These are phyloP conservation scores for Myrmophylax atrothorax DNA, from an alignment of 2,113 vertebrate genomes.

Conservation along the genomic window DNA sequence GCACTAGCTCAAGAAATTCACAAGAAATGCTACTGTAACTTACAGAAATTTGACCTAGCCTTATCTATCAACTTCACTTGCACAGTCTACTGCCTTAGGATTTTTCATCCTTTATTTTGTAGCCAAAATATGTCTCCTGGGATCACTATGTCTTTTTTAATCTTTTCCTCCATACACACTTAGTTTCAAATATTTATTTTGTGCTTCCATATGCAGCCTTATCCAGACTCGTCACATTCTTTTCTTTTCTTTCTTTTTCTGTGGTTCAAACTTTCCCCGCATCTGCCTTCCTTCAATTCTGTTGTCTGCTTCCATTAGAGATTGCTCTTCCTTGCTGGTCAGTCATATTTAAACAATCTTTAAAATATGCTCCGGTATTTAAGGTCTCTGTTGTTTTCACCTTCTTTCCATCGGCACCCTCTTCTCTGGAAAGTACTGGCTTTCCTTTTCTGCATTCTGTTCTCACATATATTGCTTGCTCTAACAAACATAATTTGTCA, in stretches of 20 bases:
- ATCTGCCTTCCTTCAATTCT: neutral
- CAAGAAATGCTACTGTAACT: neutral
- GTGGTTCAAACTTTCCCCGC: neutral
- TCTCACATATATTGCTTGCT: neutral
- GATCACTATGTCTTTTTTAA: neutral
- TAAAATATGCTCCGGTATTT: neutral
- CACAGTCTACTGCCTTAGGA: neutral
- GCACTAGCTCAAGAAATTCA: neutral
- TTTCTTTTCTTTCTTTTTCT: neutral
- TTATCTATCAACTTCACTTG: neutral
- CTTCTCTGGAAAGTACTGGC: neutral
- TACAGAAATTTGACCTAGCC: neutral
- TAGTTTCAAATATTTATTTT: neutral
- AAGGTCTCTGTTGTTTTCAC: neutral
- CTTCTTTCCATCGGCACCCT: neutral
- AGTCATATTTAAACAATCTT: neutral
- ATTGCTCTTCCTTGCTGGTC: neutral
- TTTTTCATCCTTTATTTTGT: neutral
- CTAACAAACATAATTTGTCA: neutral
- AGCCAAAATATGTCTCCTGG: neutral
- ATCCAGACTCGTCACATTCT: neutral
- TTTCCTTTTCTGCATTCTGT: neutral
- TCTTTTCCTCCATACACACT: neutral
- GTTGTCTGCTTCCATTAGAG: neutral
- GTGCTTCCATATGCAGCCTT: neutral